Evolutionary conservation across 1,140 invertebrate genomes (phyloP), one percentile per base, ranked within the genome.

Genomic region (Diploscapter pachys): DNA sequence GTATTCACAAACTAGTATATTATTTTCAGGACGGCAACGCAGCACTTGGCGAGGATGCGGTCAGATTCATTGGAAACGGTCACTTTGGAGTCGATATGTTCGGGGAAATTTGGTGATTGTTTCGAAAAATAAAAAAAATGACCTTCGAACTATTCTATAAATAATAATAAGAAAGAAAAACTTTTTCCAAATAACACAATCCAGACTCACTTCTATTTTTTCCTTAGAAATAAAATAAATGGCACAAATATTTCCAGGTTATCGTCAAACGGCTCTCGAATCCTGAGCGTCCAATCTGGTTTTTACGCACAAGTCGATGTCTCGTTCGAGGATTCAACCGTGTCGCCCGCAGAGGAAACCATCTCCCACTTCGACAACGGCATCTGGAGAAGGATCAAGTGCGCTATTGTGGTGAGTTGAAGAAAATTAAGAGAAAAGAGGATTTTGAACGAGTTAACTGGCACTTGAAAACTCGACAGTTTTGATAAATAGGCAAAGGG

Each of bases 51-150:
- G 31, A 31, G 31, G 31, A 31, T 31, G 57, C 75, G 4, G 72
- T 78, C 8, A 72, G 63, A 11, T 78, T 78, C 63, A 54, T 78
- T 9, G 76, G 76, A 31, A 78, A 78, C 53, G 76, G 76, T n/a
- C 71, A 76, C 48, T 51, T 78, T 9, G 76, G 76, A 50, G 72
- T 78, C 4, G 72, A 73, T 68, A 70, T 62, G 9, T 53, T 69
- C 4, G 71, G 76, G 57, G 63, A 78, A 63, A 13, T 78, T 49
- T n/a, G 76, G 70, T 73, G 49, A 48, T 49, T 65, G 5, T 73
- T 76, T 55, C 13, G 11, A 31, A 74, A 6, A 9, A 9, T 65
- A 49, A 49, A 31, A 65, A 64, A 11, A 59, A 59, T 59, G 9
- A 59, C 31, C 51, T 68, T 68, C 57, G 8, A 68, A 68, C 66